Conservation (phyloP, 2,888 invertebrate species). For the Oscheius myriophilus region DNA sequence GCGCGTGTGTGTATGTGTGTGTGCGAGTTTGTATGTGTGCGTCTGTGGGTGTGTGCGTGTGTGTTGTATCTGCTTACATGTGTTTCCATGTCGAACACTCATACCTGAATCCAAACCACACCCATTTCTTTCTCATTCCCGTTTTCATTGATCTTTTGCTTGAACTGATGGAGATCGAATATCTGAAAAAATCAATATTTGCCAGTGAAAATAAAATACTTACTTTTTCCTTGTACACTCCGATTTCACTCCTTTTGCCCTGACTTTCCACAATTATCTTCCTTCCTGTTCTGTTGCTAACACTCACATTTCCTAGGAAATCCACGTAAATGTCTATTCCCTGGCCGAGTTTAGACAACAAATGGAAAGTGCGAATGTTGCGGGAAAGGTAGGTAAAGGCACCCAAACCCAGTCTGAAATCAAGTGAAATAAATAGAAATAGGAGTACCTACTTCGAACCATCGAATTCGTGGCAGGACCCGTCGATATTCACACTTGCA, state of each 20-base stretch:
- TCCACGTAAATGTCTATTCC: conserved; percentile 30
- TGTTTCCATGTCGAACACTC: no score
- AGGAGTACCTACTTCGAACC: conserved; percentile 20
- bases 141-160: conserved; percentile 14
- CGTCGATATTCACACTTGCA: conserved; percentile 26
- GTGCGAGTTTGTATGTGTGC: no score
- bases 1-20: no score
- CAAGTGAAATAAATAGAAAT: background rate
- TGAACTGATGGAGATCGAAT: conserved; percentile 28
- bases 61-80: no score
- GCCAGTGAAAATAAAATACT: no score
- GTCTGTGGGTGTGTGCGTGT: no score
- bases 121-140: conserved; percentile 9
- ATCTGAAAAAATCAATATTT: conserved; percentile 15
- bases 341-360: conserved; percentile 22
- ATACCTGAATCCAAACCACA: conserved; percentile 29
- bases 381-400: conserved; percentile 12
- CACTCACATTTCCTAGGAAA: conserved; percentile 21
- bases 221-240: conserved; percentile 21
- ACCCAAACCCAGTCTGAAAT: conserved; percentile 19
- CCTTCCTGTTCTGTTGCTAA: conserved; percentile 23
- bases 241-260: conserved; percentile 14
- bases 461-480: conserved; percentile 33
- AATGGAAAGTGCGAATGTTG: background rate
- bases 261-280: conserved; percentile 24